Evolutionary conservation across 2,113 vertebrate genomes (phyloP).

Genomic region (Canis aureus): DNA sequence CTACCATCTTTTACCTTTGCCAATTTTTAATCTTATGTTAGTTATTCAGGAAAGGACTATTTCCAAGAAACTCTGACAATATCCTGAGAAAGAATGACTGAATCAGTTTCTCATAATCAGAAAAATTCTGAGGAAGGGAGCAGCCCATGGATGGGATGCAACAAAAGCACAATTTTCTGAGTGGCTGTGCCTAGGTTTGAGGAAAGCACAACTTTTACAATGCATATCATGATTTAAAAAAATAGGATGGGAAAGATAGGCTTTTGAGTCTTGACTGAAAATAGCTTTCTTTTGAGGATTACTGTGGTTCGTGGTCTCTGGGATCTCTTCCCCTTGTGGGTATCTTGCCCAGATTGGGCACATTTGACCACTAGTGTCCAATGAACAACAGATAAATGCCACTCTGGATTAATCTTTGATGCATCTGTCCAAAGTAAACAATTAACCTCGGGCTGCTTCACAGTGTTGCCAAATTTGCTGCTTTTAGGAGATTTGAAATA

Average conservation of each 20-base stretch:
- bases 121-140: not conserved
- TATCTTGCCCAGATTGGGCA: not conserved
- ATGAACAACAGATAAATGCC: too few relatives aligned
- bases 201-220: not conserved
- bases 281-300: not conserved
- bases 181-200: not conserved
- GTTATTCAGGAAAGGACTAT: slow-evolving; percentile 39
- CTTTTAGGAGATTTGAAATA: not conserved
- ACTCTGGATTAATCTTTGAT: not conserved
- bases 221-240: not conserved
- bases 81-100: not conserved
- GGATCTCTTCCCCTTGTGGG: not conserved
- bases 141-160: not conserved
- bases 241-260: not conserved
- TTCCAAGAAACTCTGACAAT: slow-evolving; percentile 31
- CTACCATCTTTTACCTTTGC: not conserved
- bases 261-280: not conserved
- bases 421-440: not conserved
- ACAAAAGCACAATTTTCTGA: not conserved
- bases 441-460: not conserved
- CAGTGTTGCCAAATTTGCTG: not conserved
- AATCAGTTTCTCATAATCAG: not conserved
- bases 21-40: not conserved
- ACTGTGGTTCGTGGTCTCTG: too few relatives aligned
- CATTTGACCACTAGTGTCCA: not conserved